Conservation (phyloP, 2,797 vertebrate species). For the Melanotaenia maccullochi region DNA sequence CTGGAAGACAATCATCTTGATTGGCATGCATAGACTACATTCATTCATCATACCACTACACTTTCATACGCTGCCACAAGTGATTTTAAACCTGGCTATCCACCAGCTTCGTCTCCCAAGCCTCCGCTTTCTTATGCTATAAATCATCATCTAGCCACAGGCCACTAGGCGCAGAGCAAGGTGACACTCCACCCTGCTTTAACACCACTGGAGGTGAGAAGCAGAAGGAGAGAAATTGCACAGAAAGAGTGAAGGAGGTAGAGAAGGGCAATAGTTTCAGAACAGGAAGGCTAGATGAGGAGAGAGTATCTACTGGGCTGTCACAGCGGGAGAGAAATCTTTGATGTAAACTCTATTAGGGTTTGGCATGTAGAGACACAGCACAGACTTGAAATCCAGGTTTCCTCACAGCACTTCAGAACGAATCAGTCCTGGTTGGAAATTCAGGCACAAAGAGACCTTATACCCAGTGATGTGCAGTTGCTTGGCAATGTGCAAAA, state of each 20-base stretch:
- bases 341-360: slow-evolving; percentile 72
- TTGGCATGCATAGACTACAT: slow-evolving; percentile 47
- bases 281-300: slow-evolving; percentile 26
- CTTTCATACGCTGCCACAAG: slow-evolving; percentile 62
- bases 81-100: slow-evolving; percentile 66
- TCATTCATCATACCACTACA: slow-evolving; percentile 57
- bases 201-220: slow-evolving; percentile 51
- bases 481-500: slow-evolving; percentile 15
- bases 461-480: background rate
- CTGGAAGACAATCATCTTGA: slow-evolving; percentile 47
- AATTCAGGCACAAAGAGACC: slow-evolving; percentile 17
- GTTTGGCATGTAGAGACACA: slow-evolving; percentile 57
- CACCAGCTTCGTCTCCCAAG: slow-evolving; percentile 59
- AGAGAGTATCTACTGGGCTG: slow-evolving; percentile 30
- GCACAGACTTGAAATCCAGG: slow-evolving; percentile 35
- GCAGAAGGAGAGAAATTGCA: slow-evolving; percentile 12
- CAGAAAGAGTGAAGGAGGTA: slow-evolving; percentile 11
- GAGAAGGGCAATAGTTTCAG: slow-evolving; percentile 42
- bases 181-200: slow-evolving; percentile 67
- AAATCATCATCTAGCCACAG: slow-evolving; percentile 74
- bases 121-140: slow-evolving; percentile 53
- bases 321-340: slow-evolving; percentile 65
- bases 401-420: slow-evolving; percentile 33
- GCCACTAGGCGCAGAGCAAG: slow-evolving; percentile 63
- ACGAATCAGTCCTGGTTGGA: slow-evolving; percentile 19